phyloP scores from a whole-genome alignment of 2,888 invertebrate species.

The Platycnemis pennipes region DNA sequence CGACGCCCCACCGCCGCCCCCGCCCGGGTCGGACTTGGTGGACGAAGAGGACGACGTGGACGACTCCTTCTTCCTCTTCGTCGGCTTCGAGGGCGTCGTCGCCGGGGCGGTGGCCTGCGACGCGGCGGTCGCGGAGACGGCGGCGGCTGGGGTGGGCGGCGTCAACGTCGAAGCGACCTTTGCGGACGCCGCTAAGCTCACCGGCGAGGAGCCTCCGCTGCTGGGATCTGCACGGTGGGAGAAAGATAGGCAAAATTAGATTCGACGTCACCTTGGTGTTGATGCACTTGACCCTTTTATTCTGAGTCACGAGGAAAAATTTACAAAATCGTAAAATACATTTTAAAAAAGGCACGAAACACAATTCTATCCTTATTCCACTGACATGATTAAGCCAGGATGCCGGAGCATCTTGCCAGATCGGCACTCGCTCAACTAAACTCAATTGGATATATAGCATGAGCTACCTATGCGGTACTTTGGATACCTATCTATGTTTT shows the following conservation, averaged over 20 bases:
- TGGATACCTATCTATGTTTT: too few species aligned
- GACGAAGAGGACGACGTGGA: slow-evolving; percentile 34
- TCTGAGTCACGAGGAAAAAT: too few species aligned
- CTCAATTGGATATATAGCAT: too few species aligned
- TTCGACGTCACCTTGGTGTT: too few species aligned
- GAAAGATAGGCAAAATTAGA: background rate
- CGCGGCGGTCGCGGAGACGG: slow-evolving; percentile 69
- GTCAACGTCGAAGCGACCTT: slow-evolving; percentile 72
- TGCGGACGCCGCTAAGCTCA: slow-evolving; percentile 75
- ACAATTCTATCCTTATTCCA: too few species aligned
- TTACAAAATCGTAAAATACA: too few species aligned
- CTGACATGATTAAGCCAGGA: too few species aligned
- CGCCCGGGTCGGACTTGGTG: slow-evolving; percentile 15
- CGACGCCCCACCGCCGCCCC: slow-evolving; percentile 47
- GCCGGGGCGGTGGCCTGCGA: background rate
- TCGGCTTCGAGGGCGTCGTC: slow-evolving; percentile 7
- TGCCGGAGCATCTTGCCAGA: too few species aligned
- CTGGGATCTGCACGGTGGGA: background rate
- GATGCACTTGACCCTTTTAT: too few species aligned
- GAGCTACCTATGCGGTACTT: too few species aligned
- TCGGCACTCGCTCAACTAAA: too few species aligned
- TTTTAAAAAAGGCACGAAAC: too few species aligned
- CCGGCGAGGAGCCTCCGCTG: slow-evolving; percentile 43
- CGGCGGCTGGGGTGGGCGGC: slow-evolving; percentile 74
- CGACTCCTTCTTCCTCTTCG: slow-evolving; percentile 65